Evolutionary conservation across 2,113 vertebrate species (phyloP).

Genomic region (Melanerpes formicivorus): DNA sequence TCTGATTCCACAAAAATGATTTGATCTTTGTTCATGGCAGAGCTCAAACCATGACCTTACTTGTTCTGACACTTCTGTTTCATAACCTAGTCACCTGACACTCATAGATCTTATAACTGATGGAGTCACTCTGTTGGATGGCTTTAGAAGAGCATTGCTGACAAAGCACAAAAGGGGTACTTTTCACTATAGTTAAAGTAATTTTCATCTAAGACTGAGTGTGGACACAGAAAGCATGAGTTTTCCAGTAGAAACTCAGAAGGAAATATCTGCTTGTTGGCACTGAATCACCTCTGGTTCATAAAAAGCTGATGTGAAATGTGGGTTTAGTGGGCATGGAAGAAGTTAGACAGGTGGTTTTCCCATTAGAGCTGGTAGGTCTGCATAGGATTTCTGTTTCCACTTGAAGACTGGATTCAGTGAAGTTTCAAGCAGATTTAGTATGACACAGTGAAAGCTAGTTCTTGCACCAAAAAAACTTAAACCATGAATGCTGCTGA

Average conservation of each 20-base stretch:
- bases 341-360: neutral
- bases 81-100: conserved; percentile 22
- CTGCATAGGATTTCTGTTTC: neutral
- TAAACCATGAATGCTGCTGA: too few relatives aligned
- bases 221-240: neutral
- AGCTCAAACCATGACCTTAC: neutral
- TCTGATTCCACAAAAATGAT: neutral
- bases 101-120: conserved; percentile 8
- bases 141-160: neutral
- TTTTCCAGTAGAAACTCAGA: neutral
- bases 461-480: too few relatives aligned
- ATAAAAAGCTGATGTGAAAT: neutral
- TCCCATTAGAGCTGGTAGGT: neutral
- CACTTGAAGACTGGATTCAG: neutral
- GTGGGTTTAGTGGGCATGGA: neutral
- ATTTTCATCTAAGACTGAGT: neutral
- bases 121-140: neutral
- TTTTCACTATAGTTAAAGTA: neutral
- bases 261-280: neutral
- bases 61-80: conserved; percentile 20
- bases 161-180: neutral
- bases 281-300: neutral
- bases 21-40: neutral
- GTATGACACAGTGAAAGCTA: too few relatives aligned
- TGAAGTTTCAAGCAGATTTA: neutral